Base-by-base conservation (phyloP, 2,797 vertebrate genomes). In the Helarctos malayanus region DNA sequence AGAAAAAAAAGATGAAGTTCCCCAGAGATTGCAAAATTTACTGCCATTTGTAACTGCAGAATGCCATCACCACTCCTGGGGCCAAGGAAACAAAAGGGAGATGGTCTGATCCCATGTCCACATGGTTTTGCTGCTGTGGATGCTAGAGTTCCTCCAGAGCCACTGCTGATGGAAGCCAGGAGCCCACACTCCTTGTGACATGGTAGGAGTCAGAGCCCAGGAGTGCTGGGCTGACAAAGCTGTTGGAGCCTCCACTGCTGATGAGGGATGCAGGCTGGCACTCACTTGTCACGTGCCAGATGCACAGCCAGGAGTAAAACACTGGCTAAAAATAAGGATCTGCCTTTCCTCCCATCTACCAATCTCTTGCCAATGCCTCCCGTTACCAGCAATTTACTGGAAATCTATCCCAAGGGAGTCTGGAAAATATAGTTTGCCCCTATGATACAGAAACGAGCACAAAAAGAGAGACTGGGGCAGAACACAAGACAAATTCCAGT, bases 401-500 rank as follows among this genome's bases (percentile, higher is more conserved):
- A 90, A 52, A 63, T 47, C 47, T 54, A 2, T 14, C 27, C 25
- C 15, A 27, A n/a, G 35, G n/a, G 3, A 63, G 3, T 65, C 47
- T 45, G 10, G 23, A 47, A 80, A 80, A 25, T 2, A 3, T 0
- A 63, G 27, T 65, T 87, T 88, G 52, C 0, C 1, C 10, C 15
- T n/a, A 0, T 10, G 14, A 49, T 32, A 56, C 4, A 68, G 47
- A 54, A 56, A 68, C 83, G 12, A 56, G 13, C 8, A 27, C 1
- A 63, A 68, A 57, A 73, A 23, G n/a, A 6, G 19, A 45, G 7
- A 54, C 9, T 32, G 7, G 4, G 52, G 4, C 10, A 54, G 29
- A 41, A 6, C 2, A 0, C 3, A 6, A 29, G 15, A 29, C 27
- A 19, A 12, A 32, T 59, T 23, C 3, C 0, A 2, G 21, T 1